Evolutionary conservation across 2,113 vertebrate genomes (phyloP), one percentile per base, ranked within the genome.

Genomic region (Gasterosteus aculeatus): DNA sequence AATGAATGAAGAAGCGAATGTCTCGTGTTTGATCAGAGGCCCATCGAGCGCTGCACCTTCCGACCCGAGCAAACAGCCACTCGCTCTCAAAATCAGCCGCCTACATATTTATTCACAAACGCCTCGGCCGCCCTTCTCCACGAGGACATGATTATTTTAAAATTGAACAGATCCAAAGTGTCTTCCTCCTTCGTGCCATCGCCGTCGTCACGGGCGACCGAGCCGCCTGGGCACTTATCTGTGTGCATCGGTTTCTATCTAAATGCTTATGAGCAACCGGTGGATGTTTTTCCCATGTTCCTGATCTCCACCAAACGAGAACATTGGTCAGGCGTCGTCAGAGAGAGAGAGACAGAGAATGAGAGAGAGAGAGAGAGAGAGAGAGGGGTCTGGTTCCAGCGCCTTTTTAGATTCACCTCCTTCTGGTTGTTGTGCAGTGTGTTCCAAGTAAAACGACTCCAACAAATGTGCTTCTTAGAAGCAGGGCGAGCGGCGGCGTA

Each of bases 241-340:
- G 69, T 41, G 10, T 22, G 62, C 33, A 69, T 66, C 49, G n/a
- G 42, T 62, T 75, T 54, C 33, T 26, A 75, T 84, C 80, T 73
- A 87, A 69, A 84, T 85, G 68, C 70, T 82, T 78, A 56, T 44
- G 80, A 77, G 58, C 65, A 35, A 67, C 49, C 74, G 66, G 38
- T 54, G 22, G 19, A 77, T 60, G 75, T 47, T 65, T 65, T 75
- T 54, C 42, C 54, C 49, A 44, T 35, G 35, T 70, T 86, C 60
- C 63, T 69, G 56, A 47, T 83, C 71, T 72, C 59, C 47, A 66
- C n/a, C 15, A 71, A 80, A 69, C 39, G 53, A 83, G 72, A 80
- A 82, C 77, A 70, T 53, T 39, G 56, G 73, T 78, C 74, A 68
- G 47, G 66, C 10, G 0, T 51, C 22, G 75, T 80, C 53, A 29